phyloP scores from a whole-genome alignment of 2,797 vertebrate genomes.

The Halcyon badia region DNA sequence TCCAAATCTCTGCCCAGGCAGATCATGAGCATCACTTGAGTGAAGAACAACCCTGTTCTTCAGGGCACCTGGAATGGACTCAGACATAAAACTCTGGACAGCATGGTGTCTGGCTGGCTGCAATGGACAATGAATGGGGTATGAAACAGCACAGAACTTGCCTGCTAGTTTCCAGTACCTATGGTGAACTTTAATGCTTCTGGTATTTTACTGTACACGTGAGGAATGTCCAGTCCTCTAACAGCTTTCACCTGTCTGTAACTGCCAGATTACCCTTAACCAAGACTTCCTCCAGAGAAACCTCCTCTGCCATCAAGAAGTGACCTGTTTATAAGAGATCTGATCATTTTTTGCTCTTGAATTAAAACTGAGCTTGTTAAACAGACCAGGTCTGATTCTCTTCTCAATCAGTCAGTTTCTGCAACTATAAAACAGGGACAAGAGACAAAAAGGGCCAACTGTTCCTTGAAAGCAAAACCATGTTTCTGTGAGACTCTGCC shows the following conservation, averaged over 20 bases:
- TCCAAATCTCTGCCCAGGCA: not conserved
- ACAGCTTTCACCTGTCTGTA: not conserved
- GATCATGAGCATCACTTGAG: not conserved
- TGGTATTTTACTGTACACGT: not conserved
- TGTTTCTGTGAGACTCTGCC: not conserved
- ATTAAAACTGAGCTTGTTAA: not conserved
- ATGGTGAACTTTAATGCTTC: not conserved
- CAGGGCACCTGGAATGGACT: not conserved
- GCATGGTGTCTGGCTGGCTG: not conserved
- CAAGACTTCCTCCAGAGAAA: not conserved
- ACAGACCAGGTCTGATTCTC: not conserved
- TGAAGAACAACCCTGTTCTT: not conserved
- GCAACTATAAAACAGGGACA: not conserved
- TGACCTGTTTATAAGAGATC: not conserved
- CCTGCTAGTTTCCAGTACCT: not conserved
- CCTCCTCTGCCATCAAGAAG: not conserved
- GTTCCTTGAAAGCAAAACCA: not conserved
- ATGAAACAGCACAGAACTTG: not conserved
- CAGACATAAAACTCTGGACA: not conserved
- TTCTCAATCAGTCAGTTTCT: not conserved
- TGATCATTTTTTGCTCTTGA: not conserved
- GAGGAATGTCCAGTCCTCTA: not conserved
- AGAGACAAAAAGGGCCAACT: not conserved
- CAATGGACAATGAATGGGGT: accelerated
- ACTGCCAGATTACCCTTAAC: not conserved